Conservation (phyloP, 2,113 vertebrate species). For the Oxyura jamaicensis region DNA sequence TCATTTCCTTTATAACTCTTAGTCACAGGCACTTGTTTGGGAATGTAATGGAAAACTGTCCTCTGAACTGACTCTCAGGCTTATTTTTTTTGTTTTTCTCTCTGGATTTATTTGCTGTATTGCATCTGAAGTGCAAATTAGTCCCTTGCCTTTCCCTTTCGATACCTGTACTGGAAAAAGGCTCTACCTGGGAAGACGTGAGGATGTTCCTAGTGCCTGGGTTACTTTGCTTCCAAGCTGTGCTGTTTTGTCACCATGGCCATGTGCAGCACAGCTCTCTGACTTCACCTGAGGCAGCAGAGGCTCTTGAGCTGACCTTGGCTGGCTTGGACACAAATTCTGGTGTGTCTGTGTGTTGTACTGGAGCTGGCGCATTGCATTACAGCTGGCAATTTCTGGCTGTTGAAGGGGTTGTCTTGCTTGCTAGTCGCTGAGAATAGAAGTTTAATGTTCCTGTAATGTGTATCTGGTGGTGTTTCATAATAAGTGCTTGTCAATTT, state of each 20-base stretch:
- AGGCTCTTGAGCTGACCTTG: background rate
- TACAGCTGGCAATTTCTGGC: background rate
- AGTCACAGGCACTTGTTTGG: background rate
- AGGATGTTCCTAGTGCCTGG: background rate
- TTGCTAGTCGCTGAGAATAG: background rate
- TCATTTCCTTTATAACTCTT: background rate
- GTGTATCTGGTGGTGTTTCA: background rate
- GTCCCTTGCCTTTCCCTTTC: background rate
- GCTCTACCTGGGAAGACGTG: fast-evolving
- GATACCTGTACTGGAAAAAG: background rate
- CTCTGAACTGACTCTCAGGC: background rate
- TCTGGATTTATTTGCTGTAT: background rate
- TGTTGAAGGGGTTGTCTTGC: background rate
- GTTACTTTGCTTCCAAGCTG: background rate
- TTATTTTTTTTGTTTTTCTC: too few species aligned
- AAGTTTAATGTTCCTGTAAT: background rate
- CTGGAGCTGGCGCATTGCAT: background rate
- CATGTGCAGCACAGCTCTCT: background rate
- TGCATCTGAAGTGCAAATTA: background rate
- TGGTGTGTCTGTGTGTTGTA: fast-evolving
- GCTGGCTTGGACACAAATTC: background rate
- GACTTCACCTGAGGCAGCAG: background rate
- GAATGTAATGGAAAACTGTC: background rate
- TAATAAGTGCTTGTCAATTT: background rate
- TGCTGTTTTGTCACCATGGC: background rate